Conservation (phyloP, 1,140 invertebrate genomes). For the Asobara japonica region DNA sequence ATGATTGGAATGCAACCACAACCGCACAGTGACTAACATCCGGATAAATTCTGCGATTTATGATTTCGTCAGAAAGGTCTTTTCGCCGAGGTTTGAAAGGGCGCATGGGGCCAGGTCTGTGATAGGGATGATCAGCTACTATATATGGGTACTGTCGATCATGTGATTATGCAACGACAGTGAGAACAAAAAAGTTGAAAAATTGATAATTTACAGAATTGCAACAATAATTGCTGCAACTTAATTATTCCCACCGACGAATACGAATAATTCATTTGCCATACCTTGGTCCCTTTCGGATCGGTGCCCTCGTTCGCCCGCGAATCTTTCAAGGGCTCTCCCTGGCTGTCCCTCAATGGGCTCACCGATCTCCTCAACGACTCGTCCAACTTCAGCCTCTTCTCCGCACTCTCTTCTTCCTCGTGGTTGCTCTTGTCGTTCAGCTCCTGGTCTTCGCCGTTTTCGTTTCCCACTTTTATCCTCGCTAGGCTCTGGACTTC, state of each 20-base stretch:
- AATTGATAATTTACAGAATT: too few relatives aligned
- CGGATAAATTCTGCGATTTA: not conserved
- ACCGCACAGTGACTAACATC: not conserved
- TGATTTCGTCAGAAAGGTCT: not conserved
- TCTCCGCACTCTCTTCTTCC: slow-evolving; percentile 37
- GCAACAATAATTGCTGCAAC: too few relatives aligned
- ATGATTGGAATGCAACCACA: not conserved
- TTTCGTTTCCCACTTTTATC: slow-evolving; percentile 23
- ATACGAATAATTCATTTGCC: not conserved
- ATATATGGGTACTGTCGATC: too few relatives aligned
- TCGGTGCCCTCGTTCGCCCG: slow-evolving; percentile 51
- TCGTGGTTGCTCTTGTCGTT: slow-evolving; percentile 51
- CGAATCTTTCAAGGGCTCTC: slow-evolving; percentile 45
- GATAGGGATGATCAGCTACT: too few relatives aligned
- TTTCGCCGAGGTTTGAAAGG: too few relatives aligned
- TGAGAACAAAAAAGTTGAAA: too few relatives aligned
- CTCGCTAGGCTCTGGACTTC: slow-evolving; percentile 15
- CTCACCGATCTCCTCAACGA: slow-evolving; percentile 30
- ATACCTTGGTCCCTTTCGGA: slow-evolving; percentile 60
- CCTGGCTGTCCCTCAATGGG: slow-evolving; percentile 54
- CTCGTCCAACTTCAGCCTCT: slow-evolving; percentile 52
- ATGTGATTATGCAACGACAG: too few relatives aligned
- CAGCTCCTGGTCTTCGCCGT: slow-evolving; percentile 27
- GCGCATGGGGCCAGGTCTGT: too few relatives aligned
- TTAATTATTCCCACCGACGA: too few relatives aligned